These are phyloP conservation scores for Pterocles gutturalis DNA, from an alignment of 2,113 vertebrate genomes.

Conservation along the genomic window DNA sequence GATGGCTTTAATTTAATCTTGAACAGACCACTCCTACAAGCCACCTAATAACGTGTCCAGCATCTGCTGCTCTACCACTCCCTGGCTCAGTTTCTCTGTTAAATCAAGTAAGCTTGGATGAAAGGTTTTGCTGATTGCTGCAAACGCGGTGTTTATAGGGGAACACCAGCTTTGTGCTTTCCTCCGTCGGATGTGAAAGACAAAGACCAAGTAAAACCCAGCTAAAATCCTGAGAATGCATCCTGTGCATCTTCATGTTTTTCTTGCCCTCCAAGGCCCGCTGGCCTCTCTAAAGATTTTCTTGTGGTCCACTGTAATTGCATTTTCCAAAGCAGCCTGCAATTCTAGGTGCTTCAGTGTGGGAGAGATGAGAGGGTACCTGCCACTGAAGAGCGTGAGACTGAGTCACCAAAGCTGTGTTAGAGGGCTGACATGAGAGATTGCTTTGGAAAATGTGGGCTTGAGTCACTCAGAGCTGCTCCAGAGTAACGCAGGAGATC, in stretches of 20 bases:
- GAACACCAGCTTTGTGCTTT: neutral
- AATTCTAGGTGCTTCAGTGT: neutral
- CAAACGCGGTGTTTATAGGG: neutral
- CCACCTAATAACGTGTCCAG: neutral
- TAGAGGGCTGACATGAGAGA: neutral
- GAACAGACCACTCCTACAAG: neutral
- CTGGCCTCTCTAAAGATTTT: neutral
- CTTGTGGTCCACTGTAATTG: neutral
- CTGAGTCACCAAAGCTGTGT: neutral
- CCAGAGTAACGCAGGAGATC: neutral
- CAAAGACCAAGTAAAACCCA: neutral
- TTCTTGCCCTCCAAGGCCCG: neutral
- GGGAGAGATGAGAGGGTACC: neutral
- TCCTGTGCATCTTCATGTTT: neutral
- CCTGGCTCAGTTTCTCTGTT: neutral
- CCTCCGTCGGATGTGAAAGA: neutral
- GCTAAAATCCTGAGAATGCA: neutral
- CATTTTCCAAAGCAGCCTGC: slow-evolving; percentile 10
- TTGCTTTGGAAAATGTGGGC: neutral
- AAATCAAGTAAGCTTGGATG: neutral
- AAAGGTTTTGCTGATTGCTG: neutral
- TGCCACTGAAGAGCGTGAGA: neutral
- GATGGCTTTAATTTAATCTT: neutral
- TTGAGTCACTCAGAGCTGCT: neutral
- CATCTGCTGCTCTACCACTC: neutral